A percentile compares a stretch with the other conserved stretches of the same genome.
phyloP scores from a whole-genome alignment of 23 tunicate genomes.

The Corella eumyota region DNA sequence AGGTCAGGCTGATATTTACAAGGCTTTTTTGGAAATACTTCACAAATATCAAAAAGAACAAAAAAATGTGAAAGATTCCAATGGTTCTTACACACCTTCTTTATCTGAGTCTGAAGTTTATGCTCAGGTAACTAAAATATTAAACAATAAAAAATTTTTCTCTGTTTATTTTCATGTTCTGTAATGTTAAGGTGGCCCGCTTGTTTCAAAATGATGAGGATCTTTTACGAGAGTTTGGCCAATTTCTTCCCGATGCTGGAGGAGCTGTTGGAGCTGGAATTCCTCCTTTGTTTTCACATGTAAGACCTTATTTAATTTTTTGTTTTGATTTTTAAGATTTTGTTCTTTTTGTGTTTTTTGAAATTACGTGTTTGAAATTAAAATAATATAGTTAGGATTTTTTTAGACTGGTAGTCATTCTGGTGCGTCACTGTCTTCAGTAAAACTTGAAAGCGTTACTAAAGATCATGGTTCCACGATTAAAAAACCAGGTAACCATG shows the following conservation, averaged over 20 bases:
- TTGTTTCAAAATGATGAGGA: conserved; percentile 90
- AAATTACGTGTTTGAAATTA: no score
- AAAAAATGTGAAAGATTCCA: conserved; percentile 75
- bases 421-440: not conserved
- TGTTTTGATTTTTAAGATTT: not conserved
- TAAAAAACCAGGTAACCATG: conserved; percentile 31
- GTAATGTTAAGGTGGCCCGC: conserved; percentile 44
- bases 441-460: conserved; percentile 27
- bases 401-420: not conserved
- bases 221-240: conserved; percentile 82
- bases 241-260: conserved; percentile 96
- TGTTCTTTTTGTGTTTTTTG: no score
- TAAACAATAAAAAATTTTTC: not conserved
- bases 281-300: conserved; percentile 3
- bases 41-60: conserved; percentile 95
- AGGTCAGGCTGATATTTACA: conserved; percentile 87
- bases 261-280: conserved; percentile 61
- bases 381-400: no score
- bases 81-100: conserved; percentile 74
- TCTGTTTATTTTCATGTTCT: not conserved
- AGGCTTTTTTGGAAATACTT: conserved; percentile 83
- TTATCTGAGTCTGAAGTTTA: conserved; percentile 94
- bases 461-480: conserved; percentile 43
- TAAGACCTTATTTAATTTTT: not conserved
- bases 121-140: conserved; percentile 31